Base-by-base conservation (phyloP, 1,140 invertebrate species). In the Drosophila ohnishii region DNA sequence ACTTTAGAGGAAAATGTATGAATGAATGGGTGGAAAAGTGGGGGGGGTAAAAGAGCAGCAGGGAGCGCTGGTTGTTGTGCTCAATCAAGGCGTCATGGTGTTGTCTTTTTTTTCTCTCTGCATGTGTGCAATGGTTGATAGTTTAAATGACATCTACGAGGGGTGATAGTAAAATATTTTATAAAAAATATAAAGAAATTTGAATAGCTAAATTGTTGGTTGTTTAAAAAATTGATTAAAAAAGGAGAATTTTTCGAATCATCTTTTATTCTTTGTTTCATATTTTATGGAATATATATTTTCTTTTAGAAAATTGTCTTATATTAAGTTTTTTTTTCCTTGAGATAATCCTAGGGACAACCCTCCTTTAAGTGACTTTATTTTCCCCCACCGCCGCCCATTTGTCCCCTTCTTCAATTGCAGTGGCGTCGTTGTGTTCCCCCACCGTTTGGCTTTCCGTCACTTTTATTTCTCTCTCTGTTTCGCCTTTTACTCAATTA, bases 401-500 rank as follows among this genome's bases (percentile, higher is more conserved):
- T 55, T 55, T 37, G 13, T 37, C 19, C 51, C 51, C 51, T 35
- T 55, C 19, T 34, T 57, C 51, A 39, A 64, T 51, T 73, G 47
- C 50, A 80, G 25, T 56, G 60, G 59, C 67, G 34, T 39, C 16
- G 30, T 30, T 50, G 62, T 39, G 59, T 60, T 56, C 40, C 65
- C 65, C 61, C 56, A 51, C 55, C 53, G 58, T 47, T 45, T 50
- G 42, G 42, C 59, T 61, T 69, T 50, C 57, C 59, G 63, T 80
- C 73, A 77, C 48, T 57, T 65, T 74, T 65, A 57, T 39, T 50
- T 58, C 13, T 47, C 39, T 42, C 47, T 78, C 55, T 51, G 60
- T 63, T 59, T 70, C 53, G 51, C 55, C 30, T 57, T 81, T 63
- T 56, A 79, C 83, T 83, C 84, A 87, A 87, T 87, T 87, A 87